Conservation (phyloP, 2,888 invertebrate species). For the Limnephilus lunatus region DNA sequence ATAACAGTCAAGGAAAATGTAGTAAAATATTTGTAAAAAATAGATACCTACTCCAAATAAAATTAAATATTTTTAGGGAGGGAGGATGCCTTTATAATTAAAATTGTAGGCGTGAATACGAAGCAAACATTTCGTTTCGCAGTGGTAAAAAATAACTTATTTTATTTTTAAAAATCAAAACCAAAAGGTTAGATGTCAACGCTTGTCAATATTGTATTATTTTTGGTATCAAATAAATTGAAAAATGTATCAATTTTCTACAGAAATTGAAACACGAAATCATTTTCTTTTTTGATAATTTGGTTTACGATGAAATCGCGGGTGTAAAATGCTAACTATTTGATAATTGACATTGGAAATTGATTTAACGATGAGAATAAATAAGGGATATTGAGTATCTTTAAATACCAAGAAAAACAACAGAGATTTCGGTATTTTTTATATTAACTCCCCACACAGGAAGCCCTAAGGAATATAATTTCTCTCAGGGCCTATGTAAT, state of each 20-base stretch:
- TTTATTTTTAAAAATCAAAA: not conserved
- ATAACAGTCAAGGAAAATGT: no score
- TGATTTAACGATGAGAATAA: not conserved
- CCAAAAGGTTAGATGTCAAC: not conserved
- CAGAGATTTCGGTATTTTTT: not conserved
- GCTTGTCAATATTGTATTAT: not conserved
- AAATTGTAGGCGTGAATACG: no score
- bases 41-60: no score
- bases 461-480: no score
- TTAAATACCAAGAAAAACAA: not conserved
- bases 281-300: not conserved
- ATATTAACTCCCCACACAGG: no score
- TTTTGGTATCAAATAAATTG: not conserved
- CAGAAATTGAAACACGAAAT: not conserved
- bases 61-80: no score
- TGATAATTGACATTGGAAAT: not conserved
- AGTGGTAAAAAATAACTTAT: no score
- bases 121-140: no score
- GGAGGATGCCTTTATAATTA: no score
- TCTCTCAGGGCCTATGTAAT: no score
- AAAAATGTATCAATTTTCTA: not conserved
- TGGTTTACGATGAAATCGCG: not conserved
- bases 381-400: not conserved
- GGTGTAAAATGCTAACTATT: not conserved
- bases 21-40: no score